These are phyloP conservation scores for Eulithis testata DNA, from an alignment of 2,888 invertebrate species.

Conservation along the genomic window DNA sequence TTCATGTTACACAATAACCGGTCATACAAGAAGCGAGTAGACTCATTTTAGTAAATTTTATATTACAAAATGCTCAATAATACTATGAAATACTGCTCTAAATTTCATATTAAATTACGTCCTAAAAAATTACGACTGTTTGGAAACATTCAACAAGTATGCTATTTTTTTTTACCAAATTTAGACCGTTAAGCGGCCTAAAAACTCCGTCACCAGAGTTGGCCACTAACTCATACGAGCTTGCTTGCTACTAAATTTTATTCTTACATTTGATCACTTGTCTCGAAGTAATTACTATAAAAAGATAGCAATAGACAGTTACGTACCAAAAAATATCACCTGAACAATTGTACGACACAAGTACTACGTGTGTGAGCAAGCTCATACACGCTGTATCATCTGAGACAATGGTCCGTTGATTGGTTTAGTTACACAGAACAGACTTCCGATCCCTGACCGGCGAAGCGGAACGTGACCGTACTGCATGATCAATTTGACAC, in stretches of 20 bases:
- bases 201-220: too few species aligned
- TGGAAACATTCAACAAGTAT: too few species aligned
- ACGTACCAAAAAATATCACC: constrained; percentile 5
- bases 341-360: constrained; percentile 13
- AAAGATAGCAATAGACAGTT: not conserved
- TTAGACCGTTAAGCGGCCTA: too few species aligned
- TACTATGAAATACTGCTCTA: too few species aligned
- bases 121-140: too few species aligned
- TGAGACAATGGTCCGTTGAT: constrained; percentile 75
- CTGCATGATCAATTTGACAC: constrained; percentile 66
- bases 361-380: constrained; percentile 47
- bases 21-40: not conserved
- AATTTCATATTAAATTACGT: too few species aligned
- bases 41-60: too few species aligned
- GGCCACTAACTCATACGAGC: too few species aligned
- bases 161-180: too few species aligned
- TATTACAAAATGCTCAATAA: too few species aligned
- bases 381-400: constrained; percentile 59
- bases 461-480: constrained; percentile 66
- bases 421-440: constrained; percentile 77
- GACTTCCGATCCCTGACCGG: constrained; percentile 65
- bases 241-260: too few species aligned
- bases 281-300: not conserved
- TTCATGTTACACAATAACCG: constrained; percentile 10
- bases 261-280: too few species aligned